A percentile compares a stretch with the other conserved stretches of the same genome.
phyloP scores from a whole-genome alignment of 2,888 invertebrate species.

The Drosophila austrosaltans region DNA sequence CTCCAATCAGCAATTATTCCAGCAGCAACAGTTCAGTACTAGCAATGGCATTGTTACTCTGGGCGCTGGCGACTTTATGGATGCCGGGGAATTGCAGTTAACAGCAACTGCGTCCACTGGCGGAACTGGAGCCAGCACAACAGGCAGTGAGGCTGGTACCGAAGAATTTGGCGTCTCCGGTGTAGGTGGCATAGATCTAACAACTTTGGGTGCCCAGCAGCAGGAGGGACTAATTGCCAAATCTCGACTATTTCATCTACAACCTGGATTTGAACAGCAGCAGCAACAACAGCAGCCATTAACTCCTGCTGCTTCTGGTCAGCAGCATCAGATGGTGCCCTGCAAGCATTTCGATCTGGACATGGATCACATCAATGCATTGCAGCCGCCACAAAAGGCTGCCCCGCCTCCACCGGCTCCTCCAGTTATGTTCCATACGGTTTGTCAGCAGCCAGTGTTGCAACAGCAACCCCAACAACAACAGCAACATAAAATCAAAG shows the following conservation, averaged over 20 bases:
- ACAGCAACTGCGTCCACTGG: conserved; percentile 58
- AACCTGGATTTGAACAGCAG: conserved; percentile 83
- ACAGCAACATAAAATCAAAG: conserved; percentile 73
- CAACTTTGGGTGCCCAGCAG: conserved; percentile 82
- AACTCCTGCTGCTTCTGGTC: conserved; percentile 49
- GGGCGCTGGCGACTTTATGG: conserved; percentile 78
- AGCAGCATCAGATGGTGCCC: conserved; percentile 61
- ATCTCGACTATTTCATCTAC: conserved; percentile 82
- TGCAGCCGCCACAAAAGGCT: conserved; percentile 79
- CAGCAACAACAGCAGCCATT: conserved; percentile 54
- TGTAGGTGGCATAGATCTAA: conserved; percentile 78
- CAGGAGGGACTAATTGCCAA: conserved; percentile 83
- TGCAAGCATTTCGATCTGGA: conserved; percentile 80
- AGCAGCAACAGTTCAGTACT: conserved; percentile 81
- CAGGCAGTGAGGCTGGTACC: conserved; percentile 55
- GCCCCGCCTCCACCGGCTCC: conserved; percentile 80
- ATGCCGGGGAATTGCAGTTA: conserved; percentile 80
- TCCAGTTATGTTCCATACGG: conserved; percentile 67
- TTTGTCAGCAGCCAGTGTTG: conserved; percentile 62
- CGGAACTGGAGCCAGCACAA: conserved; percentile 49
- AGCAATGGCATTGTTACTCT: conserved; percentile 62
- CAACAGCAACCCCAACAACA: conserved; percentile 56
- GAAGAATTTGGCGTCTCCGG: conserved; percentile 74
- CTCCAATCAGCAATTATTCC: conserved; percentile 84
- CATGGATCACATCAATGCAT: conserved; percentile 80